Evolutionary conservation across 2,113 vertebrate genomes (phyloP), one percentile per base, ranked within the genome.

Genomic region (Trogon surrucura): DNA sequence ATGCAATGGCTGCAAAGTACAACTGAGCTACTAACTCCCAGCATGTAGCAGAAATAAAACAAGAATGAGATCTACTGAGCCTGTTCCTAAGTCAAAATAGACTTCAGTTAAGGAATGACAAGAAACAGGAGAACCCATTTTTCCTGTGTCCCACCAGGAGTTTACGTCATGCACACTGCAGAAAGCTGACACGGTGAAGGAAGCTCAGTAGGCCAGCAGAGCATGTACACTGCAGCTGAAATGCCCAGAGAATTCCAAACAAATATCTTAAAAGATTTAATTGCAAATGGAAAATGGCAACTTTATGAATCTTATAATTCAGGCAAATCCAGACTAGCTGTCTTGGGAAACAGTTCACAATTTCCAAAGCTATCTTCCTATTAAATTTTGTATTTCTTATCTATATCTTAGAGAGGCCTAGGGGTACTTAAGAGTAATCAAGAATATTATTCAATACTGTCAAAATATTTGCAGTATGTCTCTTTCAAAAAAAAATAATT

Each of bases 291-390:
- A 91, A 93, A 83, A 85, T 36, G 36, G 58, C 50, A 93, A 85
- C 75, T 80, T 77, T 61, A 88, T 77, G 62, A 87, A 90, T 74
- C 41, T 80, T 91, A 10, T 62, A 96, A 91, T 80, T 88, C 79
- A 94, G 71, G 80, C 47, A 93, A 91, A 94, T 73, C 25, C 64
- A 88, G 50, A 85, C 19, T 18, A 58, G 54, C 47, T 77, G n/a
- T 34, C 88, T 47, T 90, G 67, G 92, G 82, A 93, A 83, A 91
- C 5, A 29, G 30, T 36, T 85, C 41, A 47, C 30, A 19, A 85
- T 83, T 95, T 88, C 90, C 51, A 80, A 83, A 94, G 30, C 79
- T 54, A 77, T 67, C 61, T 81, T 75, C 58, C 67, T 54, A 73
- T 54, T 90, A 88, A 32, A 80, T 88, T 65, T 72, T 22, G 2